Base-by-base conservation (phyloP, 1,140 invertebrate species). In the Bombyx mandarina region DNA sequence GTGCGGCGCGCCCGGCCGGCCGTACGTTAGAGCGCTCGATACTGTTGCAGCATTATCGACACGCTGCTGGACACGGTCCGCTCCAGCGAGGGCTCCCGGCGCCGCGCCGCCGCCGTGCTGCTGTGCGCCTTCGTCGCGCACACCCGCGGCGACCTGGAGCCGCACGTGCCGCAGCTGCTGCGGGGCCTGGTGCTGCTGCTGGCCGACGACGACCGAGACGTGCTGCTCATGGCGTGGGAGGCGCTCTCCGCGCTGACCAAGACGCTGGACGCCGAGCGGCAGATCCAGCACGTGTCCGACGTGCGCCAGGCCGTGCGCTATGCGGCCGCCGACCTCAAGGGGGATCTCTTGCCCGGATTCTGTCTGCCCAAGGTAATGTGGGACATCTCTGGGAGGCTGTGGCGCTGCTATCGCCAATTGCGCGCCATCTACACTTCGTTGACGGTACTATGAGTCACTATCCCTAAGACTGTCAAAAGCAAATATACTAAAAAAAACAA, bases 301-400 rank as follows among this genome's bases (percentile, higher is more conserved):
- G 93, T 99, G 51, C 90, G 97, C 51, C 96, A 97, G 88, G 96
- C 97, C 43, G 93, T 99, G 8, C 90, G 95, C 48, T 97, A 94
- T 89, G 97, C 96, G 46, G 91, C 94, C 5, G 94, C 94, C 48
- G 97, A 99, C 80, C 89, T 97, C 43, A 95, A 96, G 76, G 93
- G 92, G 1, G 90, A 93, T 51, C 78, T 94, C 22, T 84, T 99
- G 55, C 97, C 97, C 52, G 98, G 98, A n/a, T 98, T 99, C 77
- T 98, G 96, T 83, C 86, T 98, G 62, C 94, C 96, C 0, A 99
- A 99, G 87, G 87, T 88, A 35, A 35, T 3, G 4, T 3, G 26
- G 2, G 26, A 35, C 26, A 35, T 35, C 26, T 35, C 26, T 35
- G 2, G 4, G 4, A 35, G 4, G 1, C 26, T 35, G 2, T 35